Evolutionary conservation across 2,113 vertebrate genomes (phyloP).

Genomic region (Nibea albiflora): DNA sequence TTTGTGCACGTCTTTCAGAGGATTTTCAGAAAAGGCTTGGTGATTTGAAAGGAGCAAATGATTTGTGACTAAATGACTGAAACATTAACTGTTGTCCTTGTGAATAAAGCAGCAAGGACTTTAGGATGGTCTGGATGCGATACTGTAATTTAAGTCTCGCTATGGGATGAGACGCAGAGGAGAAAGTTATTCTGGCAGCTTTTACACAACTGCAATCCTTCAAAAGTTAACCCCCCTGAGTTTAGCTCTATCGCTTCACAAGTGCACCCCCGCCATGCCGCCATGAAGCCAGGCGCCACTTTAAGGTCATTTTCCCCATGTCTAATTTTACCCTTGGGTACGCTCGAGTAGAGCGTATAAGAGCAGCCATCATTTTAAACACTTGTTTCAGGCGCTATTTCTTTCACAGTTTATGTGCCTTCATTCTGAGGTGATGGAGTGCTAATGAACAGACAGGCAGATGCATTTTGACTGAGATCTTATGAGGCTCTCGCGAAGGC

Average conservation of each 20-base stretch:
- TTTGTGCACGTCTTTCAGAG: not conserved
- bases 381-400: constrained; percentile 83
- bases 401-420: constrained; percentile 77
- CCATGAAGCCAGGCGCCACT: constrained; percentile 68
- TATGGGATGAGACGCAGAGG: constrained; percentile 45
- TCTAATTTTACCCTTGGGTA: constrained; percentile 86
- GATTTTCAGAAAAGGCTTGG: constrained; percentile 16
- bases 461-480: constrained; percentile 72
- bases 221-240: constrained; percentile 73
- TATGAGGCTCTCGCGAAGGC: constrained; percentile 45
- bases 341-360: constrained; percentile 79
- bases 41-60: constrained; percentile 65
- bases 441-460: constrained; percentile 77
- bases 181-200: constrained; percentile 65
- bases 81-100: constrained; percentile 71
- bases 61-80: constrained; percentile 69
- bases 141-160: constrained; percentile 60
- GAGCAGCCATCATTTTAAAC: constrained; percentile 83
- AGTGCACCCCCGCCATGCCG: constrained; percentile 67
- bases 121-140: constrained; percentile 57
- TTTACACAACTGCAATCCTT: constrained; percentile 62
- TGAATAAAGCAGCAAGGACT: constrained; percentile 70
- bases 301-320: constrained; percentile 81
- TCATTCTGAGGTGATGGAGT: constrained; percentile 77
- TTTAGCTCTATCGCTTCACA: constrained; percentile 66